Percentiles rank a stretch among this genome's conserved stretches.
Evolutionary conservation across 2,797 vertebrate genomes (phyloP).

Genomic region (Petrocephalus sullivani): DNA sequence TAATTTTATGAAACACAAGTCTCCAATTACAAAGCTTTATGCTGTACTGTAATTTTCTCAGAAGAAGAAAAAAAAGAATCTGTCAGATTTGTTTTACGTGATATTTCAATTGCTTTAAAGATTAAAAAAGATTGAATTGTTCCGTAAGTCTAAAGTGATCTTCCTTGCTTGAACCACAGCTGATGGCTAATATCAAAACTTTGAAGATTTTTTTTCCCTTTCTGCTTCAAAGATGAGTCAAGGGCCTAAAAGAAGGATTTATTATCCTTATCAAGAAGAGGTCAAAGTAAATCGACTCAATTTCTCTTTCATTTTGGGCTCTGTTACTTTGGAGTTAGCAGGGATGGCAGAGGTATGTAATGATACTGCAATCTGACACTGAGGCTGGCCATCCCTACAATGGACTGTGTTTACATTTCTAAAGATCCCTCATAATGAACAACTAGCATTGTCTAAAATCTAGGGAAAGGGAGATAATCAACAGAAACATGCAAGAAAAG

Average conservation of each 20-base stretch:
- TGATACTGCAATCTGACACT: slow-evolving; percentile 31
- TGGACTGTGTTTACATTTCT: background rate
- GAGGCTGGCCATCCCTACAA: background rate
- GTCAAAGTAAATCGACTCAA: slow-evolving; percentile 48
- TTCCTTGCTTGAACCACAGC: background rate
- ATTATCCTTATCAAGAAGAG: slow-evolving; percentile 50
- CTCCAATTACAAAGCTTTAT: background rate
- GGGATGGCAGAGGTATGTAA: slow-evolving; percentile 28
- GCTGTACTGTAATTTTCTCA: background rate
- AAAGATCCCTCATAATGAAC: background rate
- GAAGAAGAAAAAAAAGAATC: background rate
- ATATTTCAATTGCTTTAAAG: slow-evolving; percentile 13
- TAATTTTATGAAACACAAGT: background rate
- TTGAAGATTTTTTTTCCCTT: background rate
- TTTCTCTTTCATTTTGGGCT: slow-evolving; percentile 32
- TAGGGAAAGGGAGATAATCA: background rate
- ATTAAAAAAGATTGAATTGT: slow-evolving; percentile 15
- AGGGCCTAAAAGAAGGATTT: slow-evolving; percentile 43
- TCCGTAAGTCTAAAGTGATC: background rate
- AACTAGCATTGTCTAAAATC: background rate
- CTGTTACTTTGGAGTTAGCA: slow-evolving; percentile 28
- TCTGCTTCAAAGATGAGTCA: slow-evolving; percentile 25
- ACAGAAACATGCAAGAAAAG: background rate
- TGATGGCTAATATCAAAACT: slow-evolving; percentile 12
- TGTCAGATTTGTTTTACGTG: slow-evolving; percentile 8